A percentile compares a stretch with the other conserved stretches of the same genome.
Evolutionary conservation across 92 coral and sea anemone species (phyloP).

Genomic region (Zoanthus gigantus): DNA sequence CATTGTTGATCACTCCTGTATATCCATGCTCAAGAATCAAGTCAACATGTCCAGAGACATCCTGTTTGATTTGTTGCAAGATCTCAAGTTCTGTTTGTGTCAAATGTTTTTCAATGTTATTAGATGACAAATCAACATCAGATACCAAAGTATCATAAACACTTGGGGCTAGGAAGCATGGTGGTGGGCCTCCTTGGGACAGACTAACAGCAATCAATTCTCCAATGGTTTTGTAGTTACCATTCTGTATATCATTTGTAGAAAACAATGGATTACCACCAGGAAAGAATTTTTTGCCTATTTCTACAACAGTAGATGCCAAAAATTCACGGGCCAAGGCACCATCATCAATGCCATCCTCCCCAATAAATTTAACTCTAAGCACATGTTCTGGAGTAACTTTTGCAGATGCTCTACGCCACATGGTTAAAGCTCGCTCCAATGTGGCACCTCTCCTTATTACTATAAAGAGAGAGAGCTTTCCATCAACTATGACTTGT

Average conservation of each 20-base stretch:
- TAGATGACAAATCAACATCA: conserved; percentile 58
- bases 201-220: conserved; percentile 31
- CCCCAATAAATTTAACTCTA: conserved; percentile 33
- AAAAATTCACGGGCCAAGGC: conserved; percentile 34
- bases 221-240: conserved; percentile 38
- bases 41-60: conserved; percentile 64
- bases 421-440: conserved; percentile 18
- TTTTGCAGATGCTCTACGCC: conserved; percentile 31
- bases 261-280: conserved; percentile 23
- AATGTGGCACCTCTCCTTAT: conserved; percentile 22
- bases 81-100: conserved; percentile 65
- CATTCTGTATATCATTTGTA: conserved; percentile 34
- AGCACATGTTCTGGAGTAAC: conserved; percentile 30
- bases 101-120: conserved; percentile 61
- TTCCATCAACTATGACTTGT: conserved; percentile 27
- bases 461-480: conserved; percentile 10
- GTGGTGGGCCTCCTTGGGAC: conserved; percentile 31
- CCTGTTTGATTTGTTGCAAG: conserved; percentile 62
- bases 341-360: conserved; percentile 35
- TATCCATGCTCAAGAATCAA: conserved; percentile 70
- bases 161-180: conserved; percentile 25
- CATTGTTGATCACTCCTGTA: conserved; percentile 67
- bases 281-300: conserved; percentile 30
- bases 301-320: conserved; percentile 36
- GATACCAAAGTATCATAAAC: conserved; percentile 25